Conservation (phyloP, 1,140 invertebrate genomes). For the Ostrea denselamellosa region DNA sequence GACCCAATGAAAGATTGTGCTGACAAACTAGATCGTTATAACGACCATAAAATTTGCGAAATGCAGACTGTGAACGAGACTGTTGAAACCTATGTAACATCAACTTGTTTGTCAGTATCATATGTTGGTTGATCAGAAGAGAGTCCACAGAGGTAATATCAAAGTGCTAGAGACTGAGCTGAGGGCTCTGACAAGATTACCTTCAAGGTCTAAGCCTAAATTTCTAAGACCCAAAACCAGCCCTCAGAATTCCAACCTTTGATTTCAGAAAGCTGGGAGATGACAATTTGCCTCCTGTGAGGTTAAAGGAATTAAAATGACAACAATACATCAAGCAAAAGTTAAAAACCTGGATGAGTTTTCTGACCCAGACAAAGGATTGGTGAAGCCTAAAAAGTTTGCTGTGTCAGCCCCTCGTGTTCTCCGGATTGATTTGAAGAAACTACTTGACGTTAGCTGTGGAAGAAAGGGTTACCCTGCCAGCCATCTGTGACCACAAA, state of each 20-base stretch:
- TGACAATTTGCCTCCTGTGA: background rate
- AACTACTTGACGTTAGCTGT: no score
- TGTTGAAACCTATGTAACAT: no score
- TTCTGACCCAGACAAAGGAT: background rate
- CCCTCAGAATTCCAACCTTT: background rate
- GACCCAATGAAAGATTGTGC: no score
- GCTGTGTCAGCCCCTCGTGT: background rate
- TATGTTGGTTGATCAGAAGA: background rate
- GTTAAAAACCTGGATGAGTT: background rate
- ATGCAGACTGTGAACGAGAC: no score
- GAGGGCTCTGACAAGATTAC: background rate
- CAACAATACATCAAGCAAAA: background rate
- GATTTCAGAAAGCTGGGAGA: background rate
- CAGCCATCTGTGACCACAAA: slow-evolving; percentile 2
- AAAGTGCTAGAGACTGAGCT: background rate
- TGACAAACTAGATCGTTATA: no score
- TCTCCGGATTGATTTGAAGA: no score
- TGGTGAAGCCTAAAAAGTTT: background rate
- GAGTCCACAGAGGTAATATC: background rate
- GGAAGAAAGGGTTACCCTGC: no score
- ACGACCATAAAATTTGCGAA: no score
- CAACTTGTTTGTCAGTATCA: no score
- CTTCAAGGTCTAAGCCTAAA: background rate
- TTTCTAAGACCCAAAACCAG: background rate
- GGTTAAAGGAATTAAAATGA: background rate